These are phyloP conservation scores for Chloropsis cyanopogon DNA, from an alignment of 2,113 vertebrate genomes.

Conservation along the genomic window DNA sequence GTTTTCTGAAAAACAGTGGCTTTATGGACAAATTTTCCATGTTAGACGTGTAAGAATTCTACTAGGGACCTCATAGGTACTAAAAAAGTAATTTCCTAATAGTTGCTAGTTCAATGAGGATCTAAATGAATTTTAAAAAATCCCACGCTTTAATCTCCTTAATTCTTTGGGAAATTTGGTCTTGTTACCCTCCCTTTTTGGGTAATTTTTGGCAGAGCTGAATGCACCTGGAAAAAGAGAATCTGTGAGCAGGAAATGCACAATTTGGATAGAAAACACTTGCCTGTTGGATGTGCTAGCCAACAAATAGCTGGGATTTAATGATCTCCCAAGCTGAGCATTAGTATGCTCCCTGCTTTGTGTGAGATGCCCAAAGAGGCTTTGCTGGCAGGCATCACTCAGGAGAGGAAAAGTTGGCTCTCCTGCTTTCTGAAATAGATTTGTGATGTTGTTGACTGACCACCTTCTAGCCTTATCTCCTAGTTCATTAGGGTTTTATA, in stretches of 20 bases:
- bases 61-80: neutral
- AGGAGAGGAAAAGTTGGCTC: neutral
- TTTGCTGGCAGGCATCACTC: neutral
- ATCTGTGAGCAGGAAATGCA: neutral
- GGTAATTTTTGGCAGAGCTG: neutral
- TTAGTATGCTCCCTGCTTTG: neutral
- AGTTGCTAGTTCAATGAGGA: neutral
- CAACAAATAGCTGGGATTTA: neutral
- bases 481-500: neutral
- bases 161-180: neutral
- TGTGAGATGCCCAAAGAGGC: neutral
- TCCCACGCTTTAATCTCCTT: neutral
- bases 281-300: neutral
- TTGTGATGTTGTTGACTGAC: neutral
- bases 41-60: neutral
- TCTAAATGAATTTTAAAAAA: too few species aligned
- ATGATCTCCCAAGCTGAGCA: neutral
- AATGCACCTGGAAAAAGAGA: neutral
- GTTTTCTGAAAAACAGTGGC: neutral
- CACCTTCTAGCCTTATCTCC: neutral
- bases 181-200: neutral
- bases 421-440: neutral
- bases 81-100: neutral
- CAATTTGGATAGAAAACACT: neutral
- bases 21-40: neutral